phyloP scores from a whole-genome alignment of 2,888 invertebrate genomes.

The Anthrax anthrax region DNA sequence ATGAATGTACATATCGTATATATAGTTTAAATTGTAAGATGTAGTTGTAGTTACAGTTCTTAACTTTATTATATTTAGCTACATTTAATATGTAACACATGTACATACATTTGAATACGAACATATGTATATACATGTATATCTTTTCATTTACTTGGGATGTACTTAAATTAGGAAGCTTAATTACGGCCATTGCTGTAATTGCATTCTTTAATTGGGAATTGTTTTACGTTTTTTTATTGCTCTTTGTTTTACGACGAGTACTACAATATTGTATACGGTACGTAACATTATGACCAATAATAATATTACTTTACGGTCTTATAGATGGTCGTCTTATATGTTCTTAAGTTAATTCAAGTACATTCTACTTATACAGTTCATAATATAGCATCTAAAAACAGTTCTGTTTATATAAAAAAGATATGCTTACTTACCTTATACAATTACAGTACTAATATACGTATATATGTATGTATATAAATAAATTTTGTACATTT shows the following conservation, averaged over 20 bases:
- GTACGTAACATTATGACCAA: background rate
- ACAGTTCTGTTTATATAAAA: too few species aligned
- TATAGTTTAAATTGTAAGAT: too few species aligned
- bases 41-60: background rate
- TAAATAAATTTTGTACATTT: too few species aligned
- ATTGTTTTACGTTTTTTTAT: slow-evolving; percentile 14
- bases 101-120: too few species aligned
- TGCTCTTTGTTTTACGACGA: slow-evolving; percentile 10
- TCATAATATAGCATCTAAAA: too few species aligned
- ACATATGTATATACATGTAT: background rate
- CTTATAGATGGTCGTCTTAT: background rate
- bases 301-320: background rate
- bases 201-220: slow-evolving; percentile 14
- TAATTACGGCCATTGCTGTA: slow-evolving; percentile 14
- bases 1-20: too few species aligned
- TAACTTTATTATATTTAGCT: background rate
- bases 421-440: too few species aligned
- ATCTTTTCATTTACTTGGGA: slow-evolving; percentile 11
- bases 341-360: too few species aligned
- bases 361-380: too few species aligned
- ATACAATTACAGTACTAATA: too few species aligned
- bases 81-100: too few species aligned
- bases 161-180: slow-evolving; percentile 14
- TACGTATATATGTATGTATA: background rate
- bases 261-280: too few species aligned